Base-by-base conservation (phyloP, 1,140 invertebrate genomes). In the Cotesia vestalis region DNA sequence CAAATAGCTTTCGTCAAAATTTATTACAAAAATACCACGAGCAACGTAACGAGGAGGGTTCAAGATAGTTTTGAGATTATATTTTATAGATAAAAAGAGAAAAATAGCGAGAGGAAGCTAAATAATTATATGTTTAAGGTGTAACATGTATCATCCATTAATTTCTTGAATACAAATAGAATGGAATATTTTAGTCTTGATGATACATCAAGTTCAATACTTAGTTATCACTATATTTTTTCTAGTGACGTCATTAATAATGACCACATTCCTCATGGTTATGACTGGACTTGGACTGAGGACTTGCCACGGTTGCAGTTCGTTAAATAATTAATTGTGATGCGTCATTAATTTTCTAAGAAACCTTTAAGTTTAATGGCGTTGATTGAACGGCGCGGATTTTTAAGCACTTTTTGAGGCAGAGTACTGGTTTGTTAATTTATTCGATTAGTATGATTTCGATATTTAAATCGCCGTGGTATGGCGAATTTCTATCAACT, bases 331-430 rank as follows among this genome's bases (percentile, higher is more conserved):
- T 59, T 27, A 59, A 59, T 46, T 46, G 40, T 59, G 57, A 20
- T 59, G 57, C 57, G 57, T 59, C 57, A 59, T 59, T 20, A 59
- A 59, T 59, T 59, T 59, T 59, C 57, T 20, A 9, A 4, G 57
- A 59, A 59, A 27, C 27, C n/a, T 5, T 8, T 3, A 17, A 20
- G 1, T 17, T 59, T 59, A 9, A 20, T 59, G 20, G 4, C 20
- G 53, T 12, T 5, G 17, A 11, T 27, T 20, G 3, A 20, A 20
- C 57, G 20, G 57, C 57, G 57, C 57, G 57, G 20, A 59, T 59
- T 59, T 59, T 59, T 17, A 59, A 59, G 57, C 4, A 20, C 14
- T 9, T 20, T 27, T 59, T 8, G 4, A 1, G 27, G 27, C 27
- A 59, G n/a, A 6, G 4, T 55, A 5, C 17, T n/a, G n/a, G 53